Evolutionary conservation across 1,140 invertebrate genomes (phyloP), one percentile per base, ranked within the genome.

Genomic region (Branchinecta lindahli): DNA sequence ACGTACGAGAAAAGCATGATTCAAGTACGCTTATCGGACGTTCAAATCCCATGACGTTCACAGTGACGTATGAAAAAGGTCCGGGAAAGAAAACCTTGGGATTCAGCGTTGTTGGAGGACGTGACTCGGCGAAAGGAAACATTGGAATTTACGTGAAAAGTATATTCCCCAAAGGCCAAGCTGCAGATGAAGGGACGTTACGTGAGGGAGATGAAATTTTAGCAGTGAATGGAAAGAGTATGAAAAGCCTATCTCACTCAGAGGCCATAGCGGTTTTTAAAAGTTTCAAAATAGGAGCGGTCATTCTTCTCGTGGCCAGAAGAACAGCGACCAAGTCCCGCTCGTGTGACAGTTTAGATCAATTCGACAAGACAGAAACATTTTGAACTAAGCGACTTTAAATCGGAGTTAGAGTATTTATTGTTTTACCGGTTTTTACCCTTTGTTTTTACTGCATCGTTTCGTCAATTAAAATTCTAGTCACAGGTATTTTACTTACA

Each of bases 81-180:
- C 85, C 84, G 9, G 88, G 89, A 6, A 85, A 89, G 69, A 92
- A 92, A 77, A 90, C 89, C 70, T 82, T 96, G 33, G 92, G 92
- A 1, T 94, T 95, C 77, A 93, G 90, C 77, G 92, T 94, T 75
- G 92, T 94, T 33, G 92, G 92, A 44, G 92, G 92, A 61, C 86
- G 84, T 8, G 92, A 94, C 77, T 92, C 90, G 46, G 88, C 91
- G 2, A 88, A 89, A 76, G 91, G 91, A 5, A 86, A 85, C 74
- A 90, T 94, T 85, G 91, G 91, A 15, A 94, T 94, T 74, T 94
- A 90, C 79, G 89, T 95, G 0, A 92, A 94, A 79, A 92, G 91
- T n/a, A 87, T 95, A 10, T 92, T 92, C 78, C 88, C 90, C 3
- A 86, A 86, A 74, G 92, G 92, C 12, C 88, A 94, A 81, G 90